Evolutionary conservation across 2,888 invertebrate genomes (phyloP).

Genomic region (Meloe dianella): DNA sequence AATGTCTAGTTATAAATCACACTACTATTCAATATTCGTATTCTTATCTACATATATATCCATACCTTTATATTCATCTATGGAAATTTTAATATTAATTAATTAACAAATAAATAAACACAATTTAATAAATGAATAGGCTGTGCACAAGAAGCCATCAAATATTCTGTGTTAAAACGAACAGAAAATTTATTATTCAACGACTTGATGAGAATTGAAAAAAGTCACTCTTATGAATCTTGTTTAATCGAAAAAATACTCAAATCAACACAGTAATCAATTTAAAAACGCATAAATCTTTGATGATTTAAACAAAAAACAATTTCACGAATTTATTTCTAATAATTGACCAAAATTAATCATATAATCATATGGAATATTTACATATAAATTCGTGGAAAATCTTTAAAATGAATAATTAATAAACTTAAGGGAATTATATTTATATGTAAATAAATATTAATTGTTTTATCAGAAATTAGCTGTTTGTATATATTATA

Average conservation of each 20-base stretch:
- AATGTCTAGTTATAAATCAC: not conserved
- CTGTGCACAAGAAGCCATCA: conserved; percentile 33
- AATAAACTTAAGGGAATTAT: not conserved
- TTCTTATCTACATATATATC: not conserved
- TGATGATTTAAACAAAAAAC: too few relatives aligned
- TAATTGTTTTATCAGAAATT: not conserved
- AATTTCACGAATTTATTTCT: not conserved
- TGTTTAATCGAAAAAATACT: not conserved
- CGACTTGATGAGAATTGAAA: not conserved
- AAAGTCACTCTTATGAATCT: not conserved
- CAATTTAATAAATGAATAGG: conserved; percentile 8
- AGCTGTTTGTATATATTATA: not conserved
- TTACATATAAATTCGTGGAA: not conserved
- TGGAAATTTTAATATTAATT: not conserved
- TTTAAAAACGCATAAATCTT: too few relatives aligned
- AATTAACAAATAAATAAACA: not conserved
- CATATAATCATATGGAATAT: not conserved
- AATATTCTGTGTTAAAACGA: conserved; percentile 29
- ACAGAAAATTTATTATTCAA: not conserved
- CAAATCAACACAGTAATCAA: not conserved
- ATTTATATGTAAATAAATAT: conserved; percentile 1
- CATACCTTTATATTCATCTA: not conserved
- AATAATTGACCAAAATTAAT: not conserved
- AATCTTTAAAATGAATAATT: not conserved
- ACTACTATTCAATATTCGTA: not conserved